Base-by-base conservation (phyloP, 2,888 invertebrate genomes). In the Drosophila formosana region DNA sequence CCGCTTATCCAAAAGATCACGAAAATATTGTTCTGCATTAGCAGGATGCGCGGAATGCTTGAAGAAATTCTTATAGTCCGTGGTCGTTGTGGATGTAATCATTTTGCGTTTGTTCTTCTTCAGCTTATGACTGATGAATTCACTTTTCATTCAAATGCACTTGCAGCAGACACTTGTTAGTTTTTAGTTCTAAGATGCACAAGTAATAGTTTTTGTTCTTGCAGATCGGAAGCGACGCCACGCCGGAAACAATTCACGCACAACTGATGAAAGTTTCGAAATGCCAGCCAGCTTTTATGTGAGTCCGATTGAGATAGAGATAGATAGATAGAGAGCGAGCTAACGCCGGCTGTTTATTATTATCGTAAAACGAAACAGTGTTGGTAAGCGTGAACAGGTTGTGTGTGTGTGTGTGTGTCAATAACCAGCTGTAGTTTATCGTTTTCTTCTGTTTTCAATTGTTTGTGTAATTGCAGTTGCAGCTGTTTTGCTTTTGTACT, bases 11-110 rank as follows among this genome's bases (percentile, higher is more conserved):
- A 89, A 67, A 39, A 78, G 73, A 3, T 90, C 82, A 25, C 80
- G 88, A 51, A 90, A 88, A 69, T 76, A 90, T 67, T 90, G 90
- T 66, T 91, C 82, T 41, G 90, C 90, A 88, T 91, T 91, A 5
- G 89, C 82, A 52, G 90, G 90, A 57, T 80, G 85, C 3, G 90
- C 90, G 18, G 90, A 65, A 45, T 81, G 83, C 66, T 90, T 90
- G 25, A 90, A 91, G 46, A 89, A 90, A 4, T 77, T 85, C 25
- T 74, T 72, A 69, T 89, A 90, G 66, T 90, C 90, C 63, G 86
- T 80, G 37, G 77, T 81, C 5, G 83, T 80, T 7, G 83, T 67
- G 28, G 87, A 84, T 7, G 90, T 81, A 57, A 90, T 89, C 90
- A 90, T 90, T 67, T 72, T 88, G 39, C 25, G 4, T 55, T 71